Evolutionary conservation across 2,888 invertebrate genomes (phyloP), one percentile per base, ranked within the genome.

Genomic region (Myopa testacea): DNA sequence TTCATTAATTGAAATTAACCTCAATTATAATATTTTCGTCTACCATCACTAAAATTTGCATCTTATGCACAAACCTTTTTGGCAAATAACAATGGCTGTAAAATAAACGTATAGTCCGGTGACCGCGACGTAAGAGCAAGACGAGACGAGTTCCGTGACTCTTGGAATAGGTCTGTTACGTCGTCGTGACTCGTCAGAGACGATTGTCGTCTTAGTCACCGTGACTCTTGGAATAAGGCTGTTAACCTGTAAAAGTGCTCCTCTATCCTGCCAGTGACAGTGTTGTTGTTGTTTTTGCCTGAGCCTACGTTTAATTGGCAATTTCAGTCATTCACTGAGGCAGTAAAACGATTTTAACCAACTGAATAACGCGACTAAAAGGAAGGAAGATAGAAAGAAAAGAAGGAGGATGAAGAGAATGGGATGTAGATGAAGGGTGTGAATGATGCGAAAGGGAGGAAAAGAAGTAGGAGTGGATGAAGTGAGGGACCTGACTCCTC

Each of bases 241-340:
- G n/a, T n/a, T n/a, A n/a, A 60, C 2, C 10, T 60, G n/a, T 19
- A 26, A n/a, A n/a, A 19, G 5, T 12, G 12, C 12, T 62, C 14
- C 62, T 73, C 52, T 40, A 58, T 63, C 7, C 16, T 52, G 38
- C 14, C 62, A 75, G 74, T 65, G 71, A 71, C 62, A 75, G 74
- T 70, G 71, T 77, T 65, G 26, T 38, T 65, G 71, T 79, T 81
- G 79, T 65, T 76, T 77, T 75, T 76, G 76, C 78, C 73, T 26
- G 62, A 40, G 45, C 16, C 55, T 72, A 67, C 55, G 79, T 80
- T 80, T 82, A 82, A 82, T 81, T 82, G 80, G 80, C 82, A 82
- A 80, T 81, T 82, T 82, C 78, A 78, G 78, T 81, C 78, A 80
- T 82, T 81, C 79, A 68, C 65, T 62, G 62, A 26, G 62, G 45